Conservation (phyloP, 2,797 vertebrate species). For the Halcyon smyrnensis region DNA sequence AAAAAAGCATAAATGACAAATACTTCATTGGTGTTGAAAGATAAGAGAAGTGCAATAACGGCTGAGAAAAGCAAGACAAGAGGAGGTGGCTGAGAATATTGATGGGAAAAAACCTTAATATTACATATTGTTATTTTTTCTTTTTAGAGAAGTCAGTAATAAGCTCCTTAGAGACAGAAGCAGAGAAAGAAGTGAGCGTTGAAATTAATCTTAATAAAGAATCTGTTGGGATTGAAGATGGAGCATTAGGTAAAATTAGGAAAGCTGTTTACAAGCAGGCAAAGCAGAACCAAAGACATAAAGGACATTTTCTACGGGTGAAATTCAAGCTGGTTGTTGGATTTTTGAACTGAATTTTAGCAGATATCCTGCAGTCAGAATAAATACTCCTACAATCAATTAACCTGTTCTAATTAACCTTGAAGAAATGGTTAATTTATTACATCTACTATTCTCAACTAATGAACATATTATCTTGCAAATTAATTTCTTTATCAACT, state of each 20-base stretch:
- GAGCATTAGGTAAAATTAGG: not conserved
- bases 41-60: not conserved
- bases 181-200: not conserved
- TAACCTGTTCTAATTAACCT: constrained; percentile 17
- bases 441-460: not conserved
- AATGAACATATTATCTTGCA: not conserved
- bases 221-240: not conserved
- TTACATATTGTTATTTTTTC: not conserved
- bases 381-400: not conserved
- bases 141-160: not conserved
- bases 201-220: not conserved
- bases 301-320: not conserved
- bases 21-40: not conserved
- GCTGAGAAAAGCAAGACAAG: not conserved
- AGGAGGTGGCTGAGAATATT: not conserved
- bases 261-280: not conserved
- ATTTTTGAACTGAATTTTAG: not conserved
- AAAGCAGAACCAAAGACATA: not conserved
- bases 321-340: not conserved
- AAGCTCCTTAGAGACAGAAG: not conserved
- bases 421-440: constrained; percentile 1
- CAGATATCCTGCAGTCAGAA: not conserved
- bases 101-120: not conserved
- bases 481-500: not conserved
- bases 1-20: not conserved